Evolutionary conservation across 2,888 invertebrate species (phyloP), one percentile per base, ranked within the genome.

Genomic region (Limnephilus auricula): DNA sequence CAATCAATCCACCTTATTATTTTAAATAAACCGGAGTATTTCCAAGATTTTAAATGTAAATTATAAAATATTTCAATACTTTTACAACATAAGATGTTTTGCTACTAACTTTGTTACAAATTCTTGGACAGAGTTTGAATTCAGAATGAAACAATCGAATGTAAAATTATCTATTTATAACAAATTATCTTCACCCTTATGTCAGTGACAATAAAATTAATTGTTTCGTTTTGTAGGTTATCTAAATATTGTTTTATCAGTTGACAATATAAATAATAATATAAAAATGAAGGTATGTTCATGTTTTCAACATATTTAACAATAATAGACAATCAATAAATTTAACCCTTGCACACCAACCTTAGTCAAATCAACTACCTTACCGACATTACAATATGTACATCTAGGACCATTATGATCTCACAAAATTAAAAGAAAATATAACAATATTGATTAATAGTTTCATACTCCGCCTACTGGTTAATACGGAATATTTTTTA

Each of bases 91-190:
- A 65, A 65, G 65, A 65, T 0, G 65, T 9, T 65, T 65, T n/a
- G 25, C 2, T 65, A 65, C 2, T 65, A 65, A 5, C 25, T 65
- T 65, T 25, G 25, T 25, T 9, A 65, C 25, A 25, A 65, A 25
- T 65, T 65, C 65, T 65, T 65, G 65, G 65, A 65, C 65, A 65
- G 65, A 65, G 65, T 65, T 65, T 65, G 65, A 65, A 65, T 65
- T 65, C 25, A 65, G 25, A 65, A 9, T 65, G 65, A 65, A 65
- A 65, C 65, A n/a, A 25, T 9, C 0, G 6, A n/a, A 65, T n/a
- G 25, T 25, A 65, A 65, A n/a, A 65, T 65, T 25, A n/a, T 65
- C 25, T 65, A 65, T 65, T 65, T 65, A 65, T 65, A 25, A 65
- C 9, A 65, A 65, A 65, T 65, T 50, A 25, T 65, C 25, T 65